Base-by-base conservation (phyloP, 2,888 invertebrate species). In the Drymonia ruficornis region DNA sequence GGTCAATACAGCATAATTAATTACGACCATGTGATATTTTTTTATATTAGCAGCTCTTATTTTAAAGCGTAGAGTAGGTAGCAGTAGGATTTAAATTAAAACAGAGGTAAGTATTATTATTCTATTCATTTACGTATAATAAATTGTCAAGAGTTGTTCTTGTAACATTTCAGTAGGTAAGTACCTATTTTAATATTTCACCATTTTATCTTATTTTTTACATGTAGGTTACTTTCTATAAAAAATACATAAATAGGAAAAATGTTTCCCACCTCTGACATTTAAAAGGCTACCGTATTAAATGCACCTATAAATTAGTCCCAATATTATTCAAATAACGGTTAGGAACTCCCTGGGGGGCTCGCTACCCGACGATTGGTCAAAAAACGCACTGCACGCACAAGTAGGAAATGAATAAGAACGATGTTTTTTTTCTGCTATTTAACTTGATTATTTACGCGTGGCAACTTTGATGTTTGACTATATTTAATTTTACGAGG, bases 371-470 rank as follows among this genome's bases (percentile, higher is more conserved):
- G 28, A 53, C 62, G 58, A 59, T 61, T 55, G 57, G 65, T 55
- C 45, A 63, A 70, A 70, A 70, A 71, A 68, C 34, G 38, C 1
- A 3, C 18, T 46, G 52, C 54, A 64, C 59, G 64, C 65, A 68
- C 65, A 70, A 67, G 48, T 65, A 66, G 72, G 66, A 72, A 72
- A 73, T 53, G 67, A 67, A 56, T 63, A 56, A 62, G 50, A 60
- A 53, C 60, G 56, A 60, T 53, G 59, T 62, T 67, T 72, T 72
- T 61, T 76, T 65, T 65, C 53, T 53, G 62, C 74, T 81, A 77
- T 83, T 84, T 84, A 83, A 78, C 73, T 80, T 81, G 79, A 84
- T 84, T 83, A 76, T 82, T 75, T 67, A 80, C 78, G 81, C 75
- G 67, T 72, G 56, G 67, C 71, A 55, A 62, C 57, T 65, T 60